A percentile compares a stretch with the other conserved stretches of the same genome.
These are phyloP conservation scores for Chironex yamaguchii DNA, from an alignment of 30 jellyfish, hydroid and myxozoan species.

Conservation along the genomic window DNA sequence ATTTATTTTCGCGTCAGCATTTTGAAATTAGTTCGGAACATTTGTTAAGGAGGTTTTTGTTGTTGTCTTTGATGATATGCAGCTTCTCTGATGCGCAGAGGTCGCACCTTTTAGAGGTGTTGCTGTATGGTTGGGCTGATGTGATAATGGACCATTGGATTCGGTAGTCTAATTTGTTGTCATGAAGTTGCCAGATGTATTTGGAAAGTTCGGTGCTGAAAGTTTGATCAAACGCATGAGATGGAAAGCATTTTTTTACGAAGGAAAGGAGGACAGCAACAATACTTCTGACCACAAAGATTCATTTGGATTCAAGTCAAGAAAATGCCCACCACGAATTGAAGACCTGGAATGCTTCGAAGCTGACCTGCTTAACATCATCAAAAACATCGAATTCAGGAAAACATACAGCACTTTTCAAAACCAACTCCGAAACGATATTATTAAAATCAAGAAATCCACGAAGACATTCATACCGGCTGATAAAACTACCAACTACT, in stretches of 20 bases:
- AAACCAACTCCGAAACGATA: constrained; percentile 16
- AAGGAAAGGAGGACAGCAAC: constrained; percentile 7
- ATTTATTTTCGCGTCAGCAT: no score
- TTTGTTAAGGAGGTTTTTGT: no score
- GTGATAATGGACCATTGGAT: no score
- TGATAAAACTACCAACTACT: constrained; percentile 55
- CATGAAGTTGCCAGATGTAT: no score
- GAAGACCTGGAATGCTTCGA: constrained; percentile 32
- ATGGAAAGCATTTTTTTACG: constrained; percentile 62
- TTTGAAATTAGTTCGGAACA: no score
- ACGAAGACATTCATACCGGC: constrained; percentile 36
- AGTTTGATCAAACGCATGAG: constrained; percentile 62
- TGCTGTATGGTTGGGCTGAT: no score
- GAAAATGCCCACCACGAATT: constrained; percentile 58
- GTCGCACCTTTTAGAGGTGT: no score
- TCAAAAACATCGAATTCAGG: constrained; percentile 34
- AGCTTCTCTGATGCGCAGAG: no score
- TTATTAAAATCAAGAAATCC: background rate
- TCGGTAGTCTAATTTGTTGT: no score
- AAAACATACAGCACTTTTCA: constrained; percentile 13
- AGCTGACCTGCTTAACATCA: constrained; percentile 41
- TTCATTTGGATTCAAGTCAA: constrained; percentile 29
- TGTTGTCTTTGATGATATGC: no score
- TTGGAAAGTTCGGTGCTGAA: no score
- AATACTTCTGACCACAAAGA: no score